A percentile compares a stretch with the other conserved stretches of the same genome.
Evolutionary conservation across 1,140 invertebrate species (phyloP).

Genomic region (Battus philenor): DNA sequence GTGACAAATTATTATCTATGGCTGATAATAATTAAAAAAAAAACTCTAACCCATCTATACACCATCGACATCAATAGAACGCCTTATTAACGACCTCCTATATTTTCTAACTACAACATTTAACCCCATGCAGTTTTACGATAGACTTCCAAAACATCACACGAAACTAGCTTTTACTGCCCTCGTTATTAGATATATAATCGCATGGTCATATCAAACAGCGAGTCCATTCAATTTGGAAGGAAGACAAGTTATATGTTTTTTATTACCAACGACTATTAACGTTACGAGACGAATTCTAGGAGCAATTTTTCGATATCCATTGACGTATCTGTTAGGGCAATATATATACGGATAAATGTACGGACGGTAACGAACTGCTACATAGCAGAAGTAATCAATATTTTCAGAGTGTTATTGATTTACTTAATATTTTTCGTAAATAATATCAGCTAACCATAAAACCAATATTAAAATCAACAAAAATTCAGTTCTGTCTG

Average conservation of each 20-base stretch:
- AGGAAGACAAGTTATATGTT: slow-evolving; percentile 63
- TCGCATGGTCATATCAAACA: slow-evolving; percentile 15
- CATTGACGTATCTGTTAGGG: not conserved
- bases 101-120: slow-evolving; percentile 35
- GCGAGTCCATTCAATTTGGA: slow-evolving; percentile 61
- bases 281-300: slow-evolving; percentile 54
- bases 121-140: slow-evolving; percentile 49
- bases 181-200: slow-evolving; percentile 13
- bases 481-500: too few species aligned
- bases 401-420: too few species aligned
- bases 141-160: slow-evolving; percentile 17
- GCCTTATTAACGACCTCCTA: slow-evolving; percentile 27
- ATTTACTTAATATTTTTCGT: too few species aligned
- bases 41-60: not conserved
- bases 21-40: too few species aligned
- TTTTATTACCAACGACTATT: slow-evolving; percentile 65
- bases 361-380: too few species aligned
- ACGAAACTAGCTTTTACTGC: slow-evolving; percentile 22
- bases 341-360: too few species aligned
- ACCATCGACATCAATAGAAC: slow-evolving; percentile 16
- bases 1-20: too few species aligned
- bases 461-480: too few species aligned
- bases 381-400: too few species aligned
- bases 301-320: slow-evolving; percentile 22
- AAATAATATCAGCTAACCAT: too few species aligned